A percentile compares a stretch with the other conserved stretches of the same genome.
Evolutionary conservation across 2,113 vertebrate genomes (phyloP).

Genomic region (Pseudopipra pipra): DNA sequence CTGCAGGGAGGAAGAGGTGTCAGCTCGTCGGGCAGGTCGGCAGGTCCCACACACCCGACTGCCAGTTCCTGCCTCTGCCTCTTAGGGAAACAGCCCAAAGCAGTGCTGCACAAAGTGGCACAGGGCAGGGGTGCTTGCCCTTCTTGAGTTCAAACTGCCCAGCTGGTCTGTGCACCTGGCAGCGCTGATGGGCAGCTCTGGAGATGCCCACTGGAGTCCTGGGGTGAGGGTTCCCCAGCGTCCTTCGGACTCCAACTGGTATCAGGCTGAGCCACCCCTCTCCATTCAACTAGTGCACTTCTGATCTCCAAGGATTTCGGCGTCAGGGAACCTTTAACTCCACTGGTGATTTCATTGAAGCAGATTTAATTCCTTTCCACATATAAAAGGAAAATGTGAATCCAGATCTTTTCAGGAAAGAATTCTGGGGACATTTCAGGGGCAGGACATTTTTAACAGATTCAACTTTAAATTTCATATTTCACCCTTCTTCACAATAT

Average conservation of each 20-base stretch:
- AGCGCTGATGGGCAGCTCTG: accelerated
- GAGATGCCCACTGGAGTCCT: not conserved
- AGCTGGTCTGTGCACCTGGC: not conserved
- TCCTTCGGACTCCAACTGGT: accelerated
- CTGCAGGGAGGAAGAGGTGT: not conserved
- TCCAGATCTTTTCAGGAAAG: not conserved
- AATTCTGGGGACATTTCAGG: not conserved
- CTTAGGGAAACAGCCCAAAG: not conserved
- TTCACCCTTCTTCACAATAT: not conserved
- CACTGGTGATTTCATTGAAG: not conserved
- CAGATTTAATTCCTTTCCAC: not conserved
- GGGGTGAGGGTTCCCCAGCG: accelerated
- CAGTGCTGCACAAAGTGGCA: not conserved
- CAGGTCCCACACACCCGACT: accelerated
- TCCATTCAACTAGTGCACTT: not conserved
- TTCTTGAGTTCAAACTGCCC: not conserved
- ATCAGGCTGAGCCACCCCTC: not conserved
- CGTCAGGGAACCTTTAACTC: not conserved
- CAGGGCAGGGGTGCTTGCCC: not conserved
- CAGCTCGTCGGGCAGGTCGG: not conserved
- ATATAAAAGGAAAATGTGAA: not conserved
- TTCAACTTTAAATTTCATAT: not conserved
- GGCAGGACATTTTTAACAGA: not conserved
- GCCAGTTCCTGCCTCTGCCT: not conserved
- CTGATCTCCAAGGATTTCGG: not conserved